phyloP scores from a whole-genome alignment of 2,113 vertebrate species.

The Camelus dromedarius region DNA sequence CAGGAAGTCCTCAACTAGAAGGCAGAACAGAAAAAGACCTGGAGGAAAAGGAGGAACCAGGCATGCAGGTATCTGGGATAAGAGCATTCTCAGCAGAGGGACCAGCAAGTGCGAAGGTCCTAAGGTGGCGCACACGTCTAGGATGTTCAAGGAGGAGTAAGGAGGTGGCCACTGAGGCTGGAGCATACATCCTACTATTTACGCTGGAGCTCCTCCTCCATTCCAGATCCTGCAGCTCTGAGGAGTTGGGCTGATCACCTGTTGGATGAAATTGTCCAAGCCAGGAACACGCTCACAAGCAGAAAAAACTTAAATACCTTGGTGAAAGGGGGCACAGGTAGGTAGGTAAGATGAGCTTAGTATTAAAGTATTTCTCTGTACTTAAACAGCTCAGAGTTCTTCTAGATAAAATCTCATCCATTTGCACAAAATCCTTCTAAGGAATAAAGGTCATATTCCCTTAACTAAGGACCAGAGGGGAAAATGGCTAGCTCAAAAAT shows the following conservation, averaged over 20 bases:
- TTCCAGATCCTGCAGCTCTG: neutral
- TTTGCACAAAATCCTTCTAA: constrained; percentile 18
- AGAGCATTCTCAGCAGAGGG: neutral
- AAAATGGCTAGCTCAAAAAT: neutral
- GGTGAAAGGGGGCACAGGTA: neutral
- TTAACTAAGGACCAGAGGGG: neutral
- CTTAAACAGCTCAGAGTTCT: constrained; percentile 51
- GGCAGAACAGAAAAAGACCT: neutral
- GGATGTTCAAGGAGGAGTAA: neutral
- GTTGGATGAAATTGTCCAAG: neutral
- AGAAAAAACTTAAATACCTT: constrained; percentile 3
- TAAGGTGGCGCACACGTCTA: neutral
- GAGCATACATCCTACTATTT: neutral
- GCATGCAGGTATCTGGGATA: neutral
- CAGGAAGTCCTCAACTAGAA: constrained; percentile 7
- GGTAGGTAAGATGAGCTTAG: neutral
- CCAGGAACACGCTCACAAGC: neutral
- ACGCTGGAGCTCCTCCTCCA: neutral
- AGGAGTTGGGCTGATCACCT: neutral
- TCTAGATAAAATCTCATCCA: constrained; percentile 60
- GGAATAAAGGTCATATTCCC: neutral
- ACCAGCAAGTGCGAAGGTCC: neutral
- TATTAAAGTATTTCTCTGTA: constrained; percentile 54
- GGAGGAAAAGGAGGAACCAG: neutral
- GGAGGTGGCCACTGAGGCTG: neutral